phyloP scores from a whole-genome alignment of 2,888 invertebrate genomes.

The Nebria salina region DNA sequence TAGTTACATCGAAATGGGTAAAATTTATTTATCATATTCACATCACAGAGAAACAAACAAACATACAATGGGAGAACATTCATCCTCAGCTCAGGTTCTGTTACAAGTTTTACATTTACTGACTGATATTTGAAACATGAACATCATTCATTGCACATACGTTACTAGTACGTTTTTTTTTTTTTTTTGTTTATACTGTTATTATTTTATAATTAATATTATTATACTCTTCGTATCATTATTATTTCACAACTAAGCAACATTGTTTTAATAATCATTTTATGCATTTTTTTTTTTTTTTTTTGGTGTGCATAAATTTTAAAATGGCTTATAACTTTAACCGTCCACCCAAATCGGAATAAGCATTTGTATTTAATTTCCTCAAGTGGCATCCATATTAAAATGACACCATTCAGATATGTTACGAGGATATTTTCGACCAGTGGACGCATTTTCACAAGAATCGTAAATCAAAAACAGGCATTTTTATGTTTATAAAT shows the following conservation, averaged over 20 bases:
- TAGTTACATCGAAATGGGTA: conserved; percentile 60
- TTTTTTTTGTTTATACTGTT: conserved; percentile 49
- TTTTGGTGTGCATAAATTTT: conserved; percentile 34
- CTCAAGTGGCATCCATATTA: no score
- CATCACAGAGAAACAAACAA: conserved; percentile 64
- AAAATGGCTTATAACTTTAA: conserved; percentile 43
- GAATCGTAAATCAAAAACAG: neutral
- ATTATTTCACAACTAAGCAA: conserved; percentile 61
- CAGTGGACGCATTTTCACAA: neutral
- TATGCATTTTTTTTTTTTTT: conserved; percentile 12
- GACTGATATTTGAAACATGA: conserved; percentile 61
- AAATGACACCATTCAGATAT: conserved; percentile 27
- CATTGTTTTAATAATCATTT: conserved; percentile 53
- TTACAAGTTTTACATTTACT: conserved; percentile 59
- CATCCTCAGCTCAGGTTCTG: conserved; percentile 61
- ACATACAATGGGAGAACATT: conserved; percentile 62
- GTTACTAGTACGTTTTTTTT: conserved; percentile 55
- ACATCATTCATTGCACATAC: conserved; percentile 57
- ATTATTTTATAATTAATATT: conserved; percentile 55
- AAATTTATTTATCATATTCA: conserved; percentile 63
- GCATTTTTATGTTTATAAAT: neutral
- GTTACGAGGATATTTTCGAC: conserved; percentile 9
- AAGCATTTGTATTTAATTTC: neutral
- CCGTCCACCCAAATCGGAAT: conserved; percentile 23
- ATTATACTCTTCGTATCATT: conserved; percentile 56